These are phyloP conservation scores for Lophura nycthemera DNA, from an alignment of 2,113 vertebrate species.

Conservation along the genomic window DNA sequence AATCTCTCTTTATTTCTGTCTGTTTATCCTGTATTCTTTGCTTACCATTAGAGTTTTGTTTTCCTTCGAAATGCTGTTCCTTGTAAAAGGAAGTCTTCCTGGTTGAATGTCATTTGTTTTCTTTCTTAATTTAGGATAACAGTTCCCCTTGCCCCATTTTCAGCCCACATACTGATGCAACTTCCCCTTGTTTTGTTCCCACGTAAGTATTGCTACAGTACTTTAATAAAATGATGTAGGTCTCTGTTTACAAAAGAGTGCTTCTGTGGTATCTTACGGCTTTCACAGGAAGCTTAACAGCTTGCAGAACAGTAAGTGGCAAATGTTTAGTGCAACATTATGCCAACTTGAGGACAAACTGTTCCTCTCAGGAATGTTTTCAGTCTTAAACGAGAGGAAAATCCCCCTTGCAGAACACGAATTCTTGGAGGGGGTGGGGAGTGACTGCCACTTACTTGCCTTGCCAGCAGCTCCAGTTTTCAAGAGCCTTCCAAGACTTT, in stretches of 20 bases:
- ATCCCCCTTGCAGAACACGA: conserved; percentile 55
- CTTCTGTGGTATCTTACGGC: conserved; percentile 52
- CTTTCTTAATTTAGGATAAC: conserved; percentile 32
- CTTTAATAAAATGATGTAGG: conserved; percentile 43
- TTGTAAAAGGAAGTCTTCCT: neutral
- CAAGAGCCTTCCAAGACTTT: neutral
- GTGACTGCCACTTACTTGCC: conserved; percentile 47
- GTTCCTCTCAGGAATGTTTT: conserved; percentile 75
- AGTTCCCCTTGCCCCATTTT: conserved; percentile 20
- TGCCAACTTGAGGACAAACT: conserved; percentile 69
- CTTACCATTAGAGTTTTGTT: neutral
- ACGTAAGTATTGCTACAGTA: conserved; percentile 23
- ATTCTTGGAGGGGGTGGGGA: conserved; percentile 42
- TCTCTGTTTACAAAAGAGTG: conserved; percentile 57
- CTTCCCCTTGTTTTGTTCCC: conserved; percentile 43
- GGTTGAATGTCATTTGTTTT: conserved; percentile 16
- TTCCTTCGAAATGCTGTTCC: neutral
- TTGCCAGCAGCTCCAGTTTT: conserved; percentile 37
- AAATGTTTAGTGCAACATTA: conserved; percentile 72
- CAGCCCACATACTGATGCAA: conserved; percentile 47
- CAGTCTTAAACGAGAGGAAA: conserved; percentile 68
- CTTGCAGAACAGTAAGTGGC: conserved; percentile 66
- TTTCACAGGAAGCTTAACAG: conserved; percentile 71
- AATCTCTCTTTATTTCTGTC: neutral
- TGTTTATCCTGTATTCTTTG: neutral